Conservation (phyloP, 2,888 invertebrate species). For the Dichetophora obliterata region DNA sequence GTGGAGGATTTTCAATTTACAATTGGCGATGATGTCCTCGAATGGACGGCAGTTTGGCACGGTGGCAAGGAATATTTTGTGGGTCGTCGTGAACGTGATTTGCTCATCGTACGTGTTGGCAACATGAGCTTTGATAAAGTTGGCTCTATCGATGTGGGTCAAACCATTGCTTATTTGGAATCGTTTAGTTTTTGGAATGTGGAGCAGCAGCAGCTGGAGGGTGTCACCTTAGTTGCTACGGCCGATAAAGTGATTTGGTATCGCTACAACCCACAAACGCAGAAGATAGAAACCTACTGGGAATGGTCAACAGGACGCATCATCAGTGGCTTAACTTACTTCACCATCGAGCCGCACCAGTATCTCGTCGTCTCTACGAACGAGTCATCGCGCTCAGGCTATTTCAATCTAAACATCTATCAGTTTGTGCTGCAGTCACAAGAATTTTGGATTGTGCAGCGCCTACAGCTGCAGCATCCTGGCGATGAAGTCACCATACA, state of each 20-base stretch:
- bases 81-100: conserved; percentile 55
- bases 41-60: conserved; percentile 61
- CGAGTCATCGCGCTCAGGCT: conserved; percentile 42
- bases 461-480: conserved; percentile 55
- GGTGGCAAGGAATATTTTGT: conserved; percentile 58
- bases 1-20: conserved; percentile 61
- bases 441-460: conserved; percentile 66
- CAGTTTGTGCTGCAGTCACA: conserved; percentile 55
- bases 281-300: conserved; percentile 55
- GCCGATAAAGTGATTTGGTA: conserved; percentile 60
- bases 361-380: conserved; percentile 57
- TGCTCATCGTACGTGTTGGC: conserved; percentile 56
- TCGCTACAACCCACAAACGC: conserved; percentile 47
- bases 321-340: conserved; percentile 55
- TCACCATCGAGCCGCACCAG: conserved; percentile 54
- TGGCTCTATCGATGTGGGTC: conserved; percentile 48
- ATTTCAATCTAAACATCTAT: conserved; percentile 60
- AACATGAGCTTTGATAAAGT: conserved; percentile 44
- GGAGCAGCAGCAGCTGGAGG: conserved; percentile 53
- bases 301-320: conserved; percentile 58
- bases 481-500: conserved; percentile 58
- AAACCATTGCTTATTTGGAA: conserved; percentile 52
- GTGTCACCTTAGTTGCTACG: conserved; percentile 55
- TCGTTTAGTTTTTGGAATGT: conserved; percentile 61
- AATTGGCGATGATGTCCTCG: conserved; percentile 57